Conservation (phyloP, 1,140 invertebrate species). For the Melitaea cinxia region DNA sequence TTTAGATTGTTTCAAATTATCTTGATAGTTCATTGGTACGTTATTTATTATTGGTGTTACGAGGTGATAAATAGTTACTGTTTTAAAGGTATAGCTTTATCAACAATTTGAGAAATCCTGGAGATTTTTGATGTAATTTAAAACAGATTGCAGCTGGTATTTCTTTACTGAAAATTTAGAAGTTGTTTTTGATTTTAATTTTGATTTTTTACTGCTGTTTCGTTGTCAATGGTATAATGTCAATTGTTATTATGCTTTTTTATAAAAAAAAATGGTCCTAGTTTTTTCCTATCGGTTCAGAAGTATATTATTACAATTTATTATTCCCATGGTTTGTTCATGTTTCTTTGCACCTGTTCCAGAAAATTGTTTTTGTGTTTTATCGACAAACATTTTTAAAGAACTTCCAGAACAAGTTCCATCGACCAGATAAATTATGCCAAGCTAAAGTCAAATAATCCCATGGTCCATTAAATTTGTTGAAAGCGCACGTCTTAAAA, state of each 20-base stretch:
- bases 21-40: not conserved
- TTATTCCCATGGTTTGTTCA: slow-evolving; percentile 54
- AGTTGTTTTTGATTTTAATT: too few species aligned
- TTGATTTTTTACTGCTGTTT: too few species aligned
- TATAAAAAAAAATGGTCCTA: not conserved
- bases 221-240: too few species aligned
- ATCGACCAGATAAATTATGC: slow-evolving; percentile 64
- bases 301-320: slow-evolving; percentile 57
- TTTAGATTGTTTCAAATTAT: not conserved
- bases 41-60: not conserved
- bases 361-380: slow-evolving; percentile 43
- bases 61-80: not conserved
- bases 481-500: slow-evolving; percentile 58
- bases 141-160: too few species aligned
- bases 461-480: slow-evolving; percentile 58
- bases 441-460: slow-evolving; percentile 63
- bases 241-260: not conserved
- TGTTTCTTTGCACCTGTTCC: slow-evolving; percentile 43
- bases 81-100: not conserved
- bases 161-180: too few species aligned
- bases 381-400: slow-evolving; percentile 51
- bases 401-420: slow-evolving; percentile 47
- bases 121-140: too few species aligned
- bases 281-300: slow-evolving; percentile 10
- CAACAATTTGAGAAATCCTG: not conserved